A percentile compares a stretch with the other conserved stretches of the same genome.
Evolutionary conservation across 1,140 invertebrate genomes (phyloP).

Genomic region (Drosophila kikkawai): DNA sequence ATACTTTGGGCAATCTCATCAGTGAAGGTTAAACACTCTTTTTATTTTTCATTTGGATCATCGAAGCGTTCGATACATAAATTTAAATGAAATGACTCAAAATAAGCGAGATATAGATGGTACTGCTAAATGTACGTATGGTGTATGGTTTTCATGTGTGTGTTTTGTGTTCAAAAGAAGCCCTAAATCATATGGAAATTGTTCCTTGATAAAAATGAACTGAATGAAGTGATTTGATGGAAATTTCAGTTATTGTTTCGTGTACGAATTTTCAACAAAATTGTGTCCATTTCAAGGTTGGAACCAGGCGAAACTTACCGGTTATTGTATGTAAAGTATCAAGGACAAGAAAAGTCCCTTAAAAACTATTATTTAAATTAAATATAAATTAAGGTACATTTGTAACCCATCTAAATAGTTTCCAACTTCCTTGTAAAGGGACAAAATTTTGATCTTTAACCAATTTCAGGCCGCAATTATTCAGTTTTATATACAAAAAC

Average conservation of each 20-base stretch:
- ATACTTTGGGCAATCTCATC: conserved; percentile 64
- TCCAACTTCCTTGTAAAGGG: conserved; percentile 40
- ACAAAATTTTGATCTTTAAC: conserved; percentile 59
- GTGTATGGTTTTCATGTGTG: conserved; percentile 48
- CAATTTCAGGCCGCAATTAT: conserved; percentile 22
- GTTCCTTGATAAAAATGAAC: conserved; percentile 42
- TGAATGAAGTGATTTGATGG: conserved; percentile 60
- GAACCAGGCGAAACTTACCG: conserved; percentile 46
- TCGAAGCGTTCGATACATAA: conserved; percentile 23
- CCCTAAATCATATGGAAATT: conserved; percentile 18
- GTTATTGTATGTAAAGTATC: neutral
- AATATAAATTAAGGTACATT: neutral
- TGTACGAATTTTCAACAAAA: no score
- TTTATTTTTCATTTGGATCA: conserved; percentile 9
- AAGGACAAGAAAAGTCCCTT: neutral
- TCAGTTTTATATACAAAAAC: conserved; percentile 73
- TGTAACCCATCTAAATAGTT: neutral
- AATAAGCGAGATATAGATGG: conserved; percentile 45
- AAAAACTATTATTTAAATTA: neutral
- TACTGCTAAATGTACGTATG: conserved; percentile 42
- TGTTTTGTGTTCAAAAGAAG: conserved; percentile 20
- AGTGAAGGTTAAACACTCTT: conserved; percentile 27
- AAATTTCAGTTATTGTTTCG: conserved; percentile 14
- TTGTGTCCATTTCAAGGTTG: conserved; percentile 63
- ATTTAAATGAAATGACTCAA: conserved; percentile 41